These are phyloP conservation scores for Drosophila tristis DNA, from an alignment of 1,140 invertebrate species.

Conservation along the genomic window DNA sequence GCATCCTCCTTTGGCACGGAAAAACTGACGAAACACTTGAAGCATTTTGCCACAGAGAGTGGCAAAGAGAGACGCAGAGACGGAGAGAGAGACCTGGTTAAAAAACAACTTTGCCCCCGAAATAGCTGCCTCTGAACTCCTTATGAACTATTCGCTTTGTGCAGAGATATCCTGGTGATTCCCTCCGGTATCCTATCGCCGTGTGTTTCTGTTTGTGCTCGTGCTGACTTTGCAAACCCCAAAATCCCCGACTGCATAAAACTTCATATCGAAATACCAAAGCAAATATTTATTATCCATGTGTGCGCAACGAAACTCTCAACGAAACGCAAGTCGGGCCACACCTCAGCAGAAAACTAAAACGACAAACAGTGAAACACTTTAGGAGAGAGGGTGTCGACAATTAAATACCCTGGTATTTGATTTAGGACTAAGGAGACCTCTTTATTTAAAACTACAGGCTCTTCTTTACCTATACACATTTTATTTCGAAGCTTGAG, in stretches of 20 bases:
- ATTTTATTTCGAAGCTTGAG: too few species aligned
- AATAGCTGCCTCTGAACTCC: constrained; percentile 46
- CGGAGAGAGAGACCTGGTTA: background rate
- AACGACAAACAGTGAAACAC: constrained; percentile 25
- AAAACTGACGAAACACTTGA: constrained; percentile 46
- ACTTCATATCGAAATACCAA: constrained; percentile 75
- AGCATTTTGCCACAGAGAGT: constrained; percentile 30
- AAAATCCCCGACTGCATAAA: constrained; percentile 60
- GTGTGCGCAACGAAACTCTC: constrained; percentile 58
- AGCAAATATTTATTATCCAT: constrained; percentile 78
- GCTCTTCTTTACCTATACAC: too few species aligned
- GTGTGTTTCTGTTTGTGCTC: constrained; percentile 13
- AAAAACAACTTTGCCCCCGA: constrained; percentile 15
- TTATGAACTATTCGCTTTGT: constrained; percentile 70
- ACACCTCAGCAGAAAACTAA: constrained; percentile 51
- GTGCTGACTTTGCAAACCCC: constrained; percentile 51
- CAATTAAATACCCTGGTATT: too few species aligned
- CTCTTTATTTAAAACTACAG: too few species aligned
- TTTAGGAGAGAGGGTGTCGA: too few species aligned
- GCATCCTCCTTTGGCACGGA: constrained; percentile 25
- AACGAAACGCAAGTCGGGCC: constrained; percentile 34
- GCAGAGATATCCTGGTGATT: constrained; percentile 27
- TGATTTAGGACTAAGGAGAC: too few species aligned
- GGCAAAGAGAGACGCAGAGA: background rate
- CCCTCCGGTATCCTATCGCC: background rate